phyloP scores from a whole-genome alignment of 2,888 invertebrate species.

The Leptogaster cylindrica region DNA sequence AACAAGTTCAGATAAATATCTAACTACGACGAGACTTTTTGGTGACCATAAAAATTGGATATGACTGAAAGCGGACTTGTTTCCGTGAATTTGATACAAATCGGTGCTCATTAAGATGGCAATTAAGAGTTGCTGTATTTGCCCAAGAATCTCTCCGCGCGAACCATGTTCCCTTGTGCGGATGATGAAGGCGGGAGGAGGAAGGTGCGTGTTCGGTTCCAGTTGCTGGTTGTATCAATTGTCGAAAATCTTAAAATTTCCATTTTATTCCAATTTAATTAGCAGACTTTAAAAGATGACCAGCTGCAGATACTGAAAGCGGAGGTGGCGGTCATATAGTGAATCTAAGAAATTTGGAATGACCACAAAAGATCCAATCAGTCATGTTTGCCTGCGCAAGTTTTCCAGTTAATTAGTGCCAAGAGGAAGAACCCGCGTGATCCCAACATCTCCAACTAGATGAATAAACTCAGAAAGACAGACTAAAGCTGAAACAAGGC shows the following conservation, averaged over 20 bases:
- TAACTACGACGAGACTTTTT: background rate
- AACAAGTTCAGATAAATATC: too few species aligned
- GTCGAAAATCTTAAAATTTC: conserved; percentile 29
- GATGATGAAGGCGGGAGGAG: too few species aligned
- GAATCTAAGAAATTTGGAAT: background rate
- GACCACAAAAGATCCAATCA: conserved; percentile 36
- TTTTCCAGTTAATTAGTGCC: conserved; percentile 28
- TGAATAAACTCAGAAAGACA: background rate
- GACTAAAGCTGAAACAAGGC: conserved; percentile 6
- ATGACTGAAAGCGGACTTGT: conserved; percentile 5
- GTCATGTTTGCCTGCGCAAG: conserved; percentile 10
- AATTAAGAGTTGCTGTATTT: too few species aligned
- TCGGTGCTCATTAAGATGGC: conserved; percentile 16
- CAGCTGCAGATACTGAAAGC: background rate
- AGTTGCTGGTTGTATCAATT: background rate
- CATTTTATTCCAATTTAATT: conserved; percentile 36
- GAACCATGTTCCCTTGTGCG: too few species aligned
- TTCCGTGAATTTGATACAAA: conserved; percentile 21
- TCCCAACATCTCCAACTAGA: conserved; percentile 4
- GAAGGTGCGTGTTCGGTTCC: background rate
- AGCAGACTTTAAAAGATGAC: conserved; percentile 12
- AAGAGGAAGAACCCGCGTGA: background rate
- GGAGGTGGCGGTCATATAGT: conserved; percentile 1
- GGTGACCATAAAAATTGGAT: conserved; percentile 7
- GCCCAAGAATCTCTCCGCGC: too few species aligned